Conservation (phyloP, 2,797 vertebrate species). For the Gobionotothen gibberifrons region DNA sequence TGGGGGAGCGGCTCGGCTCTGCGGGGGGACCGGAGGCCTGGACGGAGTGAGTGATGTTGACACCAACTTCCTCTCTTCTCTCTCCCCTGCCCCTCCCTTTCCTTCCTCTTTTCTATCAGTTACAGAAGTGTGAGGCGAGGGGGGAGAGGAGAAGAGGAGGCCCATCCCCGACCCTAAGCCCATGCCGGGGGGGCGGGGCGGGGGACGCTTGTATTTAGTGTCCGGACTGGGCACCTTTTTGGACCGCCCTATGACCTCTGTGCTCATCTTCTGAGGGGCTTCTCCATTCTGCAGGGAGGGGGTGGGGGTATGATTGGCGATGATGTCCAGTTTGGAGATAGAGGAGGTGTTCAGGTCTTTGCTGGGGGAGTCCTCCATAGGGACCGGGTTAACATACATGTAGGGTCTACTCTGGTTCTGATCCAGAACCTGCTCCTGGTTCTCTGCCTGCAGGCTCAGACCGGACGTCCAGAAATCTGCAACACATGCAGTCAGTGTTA, state of each 20-base stretch:
- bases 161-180: slow-evolving; percentile 48
- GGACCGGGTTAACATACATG: slow-evolving; percentile 92
- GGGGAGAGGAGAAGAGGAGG: slow-evolving; percentile 44
- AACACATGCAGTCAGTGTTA: slow-evolving; percentile 5
- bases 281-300: slow-evolving; percentile 66
- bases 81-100: slow-evolving; percentile 41
- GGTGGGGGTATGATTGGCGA: slow-evolving; percentile 14
- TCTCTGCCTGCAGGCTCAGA: slow-evolving; percentile 77
- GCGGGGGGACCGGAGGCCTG: slow-evolving; percentile 61
- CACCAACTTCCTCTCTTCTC: slow-evolving; percentile 59
- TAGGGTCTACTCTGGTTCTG: slow-evolving; percentile 73
- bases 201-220: slow-evolving; percentile 77
- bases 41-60: slow-evolving; percentile 59
- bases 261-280: slow-evolving; percentile 19
- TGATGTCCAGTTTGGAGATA: slow-evolving; percentile 7
- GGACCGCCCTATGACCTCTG: slow-evolving; percentile 40
- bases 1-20: slow-evolving; percentile 53
- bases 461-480: slow-evolving; percentile 94
- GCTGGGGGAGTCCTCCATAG: slow-evolving; percentile 83
- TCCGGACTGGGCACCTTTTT: slow-evolving; percentile 31
- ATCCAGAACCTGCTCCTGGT: slow-evolving; percentile 19
- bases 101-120: slow-evolving; percentile 65
- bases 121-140: slow-evolving; percentile 33
- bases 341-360: slow-evolving; percentile 53
- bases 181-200: slow-evolving; percentile 81